phyloP scores from a whole-genome alignment of 2,888 invertebrate species.

The Dichetophora obliterata region DNA sequence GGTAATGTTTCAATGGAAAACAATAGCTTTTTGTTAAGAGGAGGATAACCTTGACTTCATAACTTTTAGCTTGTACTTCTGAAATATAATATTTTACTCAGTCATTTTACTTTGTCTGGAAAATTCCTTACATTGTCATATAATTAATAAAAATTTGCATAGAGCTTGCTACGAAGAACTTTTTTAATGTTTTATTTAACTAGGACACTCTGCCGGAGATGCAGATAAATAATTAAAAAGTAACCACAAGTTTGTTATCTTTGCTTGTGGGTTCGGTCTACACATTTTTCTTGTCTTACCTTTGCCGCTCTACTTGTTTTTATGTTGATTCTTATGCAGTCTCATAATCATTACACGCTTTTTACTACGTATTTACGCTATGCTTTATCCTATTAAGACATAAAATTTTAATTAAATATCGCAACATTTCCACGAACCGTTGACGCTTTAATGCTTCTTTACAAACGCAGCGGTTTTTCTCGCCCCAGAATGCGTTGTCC shows the following conservation, averaged over 20 bases:
- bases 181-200: slow-evolving; percentile 10
- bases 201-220: neutral
- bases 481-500: neutral
- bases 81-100: no score
- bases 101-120: neutral
- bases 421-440: slow-evolving; percentile 14
- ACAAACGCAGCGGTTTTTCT: slow-evolving; percentile 2
- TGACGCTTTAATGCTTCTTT: slow-evolving; percentile 12
- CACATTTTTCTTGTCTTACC: neutral
- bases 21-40: no score
- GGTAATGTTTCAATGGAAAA: no score
- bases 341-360: no score
- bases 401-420: slow-evolving; percentile 30
- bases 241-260: neutral
- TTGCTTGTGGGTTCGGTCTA: neutral
- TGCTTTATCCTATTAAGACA: neutral
- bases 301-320: neutral
- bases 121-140: neutral
- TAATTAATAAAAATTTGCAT: neutral
- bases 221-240: neutral
- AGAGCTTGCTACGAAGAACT: neutral
- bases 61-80: no score
- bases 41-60: no score
- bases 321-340: no score
- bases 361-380: no score